Conservation (phyloP, 2,113 vertebrate species). For the Ellobius talpinus region DNA sequence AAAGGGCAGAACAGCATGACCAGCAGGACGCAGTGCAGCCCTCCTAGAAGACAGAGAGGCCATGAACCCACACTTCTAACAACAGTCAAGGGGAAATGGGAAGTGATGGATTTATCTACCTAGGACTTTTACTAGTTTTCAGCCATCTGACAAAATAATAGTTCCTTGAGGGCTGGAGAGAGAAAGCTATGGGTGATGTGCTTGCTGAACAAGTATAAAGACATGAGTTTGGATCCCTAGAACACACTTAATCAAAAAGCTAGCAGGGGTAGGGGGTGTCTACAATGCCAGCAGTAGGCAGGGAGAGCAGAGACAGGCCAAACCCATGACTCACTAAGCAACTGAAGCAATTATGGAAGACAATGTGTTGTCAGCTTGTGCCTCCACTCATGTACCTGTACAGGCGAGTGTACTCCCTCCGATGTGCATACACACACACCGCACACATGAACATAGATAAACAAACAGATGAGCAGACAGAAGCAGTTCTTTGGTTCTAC, state of each 20-base stretch:
- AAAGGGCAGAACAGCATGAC: background rate
- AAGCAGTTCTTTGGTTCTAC: background rate
- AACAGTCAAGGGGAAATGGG: background rate
- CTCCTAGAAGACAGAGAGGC: background rate
- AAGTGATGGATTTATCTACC: background rate
- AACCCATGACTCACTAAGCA: background rate
- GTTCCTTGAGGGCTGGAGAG: background rate
- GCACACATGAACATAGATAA: background rate
- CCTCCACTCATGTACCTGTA: background rate
- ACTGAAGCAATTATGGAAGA: background rate
- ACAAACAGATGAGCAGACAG: no score
- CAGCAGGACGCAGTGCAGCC: background rate
- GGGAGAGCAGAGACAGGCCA: background rate
- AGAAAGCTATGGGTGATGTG: background rate
- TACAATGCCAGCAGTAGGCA: background rate
- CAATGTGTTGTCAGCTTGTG: no score
- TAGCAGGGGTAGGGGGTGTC: accelerated
- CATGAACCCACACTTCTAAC: background rate
- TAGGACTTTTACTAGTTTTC: background rate
- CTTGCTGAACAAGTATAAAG: no score
- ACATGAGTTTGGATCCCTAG: background rate
- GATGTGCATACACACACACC: no score
- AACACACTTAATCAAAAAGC: background rate
- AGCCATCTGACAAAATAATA: background rate
- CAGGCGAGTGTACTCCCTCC: background rate